Percentiles rank a stretch among this genome's conserved stretches.
Conservation (phyloP, 2,797 vertebrate genomes). For the Sebastes itinus region DNA sequence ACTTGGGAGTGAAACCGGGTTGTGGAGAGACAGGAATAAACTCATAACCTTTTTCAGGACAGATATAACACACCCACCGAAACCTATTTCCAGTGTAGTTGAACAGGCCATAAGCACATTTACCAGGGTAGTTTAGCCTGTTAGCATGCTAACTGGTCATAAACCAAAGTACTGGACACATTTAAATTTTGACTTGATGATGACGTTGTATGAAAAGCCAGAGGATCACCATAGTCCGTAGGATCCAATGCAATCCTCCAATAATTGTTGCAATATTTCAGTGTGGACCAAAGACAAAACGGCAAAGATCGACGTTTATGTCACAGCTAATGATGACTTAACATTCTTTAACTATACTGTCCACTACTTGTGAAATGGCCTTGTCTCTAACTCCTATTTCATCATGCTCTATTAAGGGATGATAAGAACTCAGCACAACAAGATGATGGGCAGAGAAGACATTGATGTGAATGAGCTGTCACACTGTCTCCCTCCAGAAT, state of each 20-base stretch:
- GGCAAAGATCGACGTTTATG: not conserved
- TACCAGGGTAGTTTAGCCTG: not conserved
- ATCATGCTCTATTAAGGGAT: not conserved
- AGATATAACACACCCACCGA: not conserved
- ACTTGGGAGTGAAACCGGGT: too few species aligned
- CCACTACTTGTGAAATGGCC: not conserved
- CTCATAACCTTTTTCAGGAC: not conserved
- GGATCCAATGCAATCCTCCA: not conserved
- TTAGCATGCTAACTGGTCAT: not conserved
- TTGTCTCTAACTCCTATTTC: not conserved
- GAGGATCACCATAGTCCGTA: not conserved
- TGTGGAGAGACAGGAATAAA: too few species aligned
- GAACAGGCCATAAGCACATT: not conserved
- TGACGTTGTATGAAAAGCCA: not conserved
- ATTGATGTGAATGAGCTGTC: conserved; percentile 4
- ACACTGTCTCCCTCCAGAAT: not conserved
- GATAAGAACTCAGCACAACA: not conserved
- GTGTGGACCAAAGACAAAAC: not conserved
- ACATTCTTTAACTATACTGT: too few species aligned
- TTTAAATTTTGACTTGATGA: not conserved
- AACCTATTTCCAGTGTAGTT: not conserved
- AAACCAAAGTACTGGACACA: not conserved
- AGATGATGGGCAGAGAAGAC: not conserved
- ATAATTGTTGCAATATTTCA: not conserved
- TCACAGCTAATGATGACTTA: too few species aligned